Evolutionary conservation across 2,888 invertebrate genomes (phyloP), one percentile per base, ranked within the genome.

Genomic region (Calliopum simillimum): DNA sequence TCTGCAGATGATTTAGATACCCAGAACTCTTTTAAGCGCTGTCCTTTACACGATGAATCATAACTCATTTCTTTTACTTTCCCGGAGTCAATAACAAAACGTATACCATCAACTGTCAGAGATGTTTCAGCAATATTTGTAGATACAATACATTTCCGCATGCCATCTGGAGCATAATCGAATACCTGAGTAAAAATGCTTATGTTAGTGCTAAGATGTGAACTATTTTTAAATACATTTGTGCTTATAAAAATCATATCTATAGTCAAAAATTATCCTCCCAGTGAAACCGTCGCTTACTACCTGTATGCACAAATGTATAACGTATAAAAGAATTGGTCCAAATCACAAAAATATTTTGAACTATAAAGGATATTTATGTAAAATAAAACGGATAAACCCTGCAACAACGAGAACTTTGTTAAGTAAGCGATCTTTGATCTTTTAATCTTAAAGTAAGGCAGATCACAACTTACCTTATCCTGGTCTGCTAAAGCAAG

Each of bases 91-190:
- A 95, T 91, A 0, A 99, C 99, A 87, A 99, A 99, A 80, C 99
- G 89, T 67, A 99, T 94, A 0, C 99, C 99, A 84, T 99, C 99
- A 68, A 99, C 98, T 0, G 99, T 99, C 4, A 99, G 93, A 0
- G 98, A 98, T 0, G 99, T 99, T 88, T 99, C 99, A 0, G 99
- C 98, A 70, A 99, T 99, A 82, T 99, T 99, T 1, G 99, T 99
- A 0, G 98, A 96, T 1, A 99, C 92, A 72, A 99, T 96, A 84
- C 98, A 99, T 85, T 99, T 99, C 67, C 99, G 89, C 3, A 96
- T 91, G 4, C 97, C 96, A 68, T 97, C 95, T 1, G 98, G 98
- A 0, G 98, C 92, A 81, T 96, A 95, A 82, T 98, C 97, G 83
- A 99, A 99, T 78, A 93, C 98, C 79, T 80, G n/a, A 8, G 43